Percentiles rank a stretch among this genome's conserved stretches.
phyloP scores from a whole-genome alignment of 2,113 vertebrate species.

The Chlamydotis undulata region DNA sequence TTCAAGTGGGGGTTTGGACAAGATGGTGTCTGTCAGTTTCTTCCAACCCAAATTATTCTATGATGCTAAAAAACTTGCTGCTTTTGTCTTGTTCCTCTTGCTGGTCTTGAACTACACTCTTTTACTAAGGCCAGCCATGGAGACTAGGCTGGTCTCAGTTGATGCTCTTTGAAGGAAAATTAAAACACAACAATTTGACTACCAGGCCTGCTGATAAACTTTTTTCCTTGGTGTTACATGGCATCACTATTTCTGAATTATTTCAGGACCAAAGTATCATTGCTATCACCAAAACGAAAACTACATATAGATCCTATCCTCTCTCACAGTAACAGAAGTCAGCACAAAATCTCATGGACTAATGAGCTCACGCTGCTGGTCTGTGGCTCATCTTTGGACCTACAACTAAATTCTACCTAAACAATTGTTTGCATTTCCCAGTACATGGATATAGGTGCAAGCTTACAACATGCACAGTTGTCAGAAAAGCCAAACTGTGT shows the following conservation, averaged over 20 bases:
- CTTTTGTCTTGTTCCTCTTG: neutral
- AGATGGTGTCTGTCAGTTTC: neutral
- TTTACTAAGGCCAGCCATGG: neutral
- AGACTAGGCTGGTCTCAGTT: neutral
- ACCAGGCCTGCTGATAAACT: neutral
- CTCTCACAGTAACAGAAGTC: neutral
- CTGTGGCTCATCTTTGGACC: neutral
- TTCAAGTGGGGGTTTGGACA: neutral
- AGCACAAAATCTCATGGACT: neutral
- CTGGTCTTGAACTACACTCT: neutral
- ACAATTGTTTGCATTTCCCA: neutral
- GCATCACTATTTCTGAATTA: neutral
- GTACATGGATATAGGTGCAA: neutral
- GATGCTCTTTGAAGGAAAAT: neutral
- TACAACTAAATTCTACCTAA: neutral
- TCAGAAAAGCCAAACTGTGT: neutral
- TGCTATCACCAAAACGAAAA: neutral
- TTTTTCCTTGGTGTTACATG: neutral
- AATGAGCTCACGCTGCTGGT: neutral
- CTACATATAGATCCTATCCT: neutral
- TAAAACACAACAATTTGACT: neutral
- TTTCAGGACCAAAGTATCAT: neutral
- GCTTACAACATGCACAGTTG: neutral
- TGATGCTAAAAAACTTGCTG: neutral
- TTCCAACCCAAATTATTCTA: neutral